Base-by-base conservation (phyloP, 2,888 invertebrate genomes). In the Tinea semifulvella region DNA sequence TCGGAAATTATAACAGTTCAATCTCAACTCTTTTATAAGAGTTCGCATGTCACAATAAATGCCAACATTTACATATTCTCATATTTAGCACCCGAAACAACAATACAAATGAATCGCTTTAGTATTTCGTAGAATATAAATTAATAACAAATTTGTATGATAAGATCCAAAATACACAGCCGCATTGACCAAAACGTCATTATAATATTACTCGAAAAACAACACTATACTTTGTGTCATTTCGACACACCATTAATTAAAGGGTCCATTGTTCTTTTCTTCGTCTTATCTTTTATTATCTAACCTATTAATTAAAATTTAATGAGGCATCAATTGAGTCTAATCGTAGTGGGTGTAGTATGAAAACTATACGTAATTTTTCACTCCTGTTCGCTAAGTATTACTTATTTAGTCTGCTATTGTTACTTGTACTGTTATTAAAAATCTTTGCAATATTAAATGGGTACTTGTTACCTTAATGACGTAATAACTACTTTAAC, bases 221-320 rank as follows among this genome's bases (percentile, higher is more conserved):
- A 40, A 22, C 22, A 22, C 27, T 27, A 42, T 28, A 42, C 27
- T 42, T 42, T 42, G 42, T 42, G 42, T 42, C 42, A 42, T 42
- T 42, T 42, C 42, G 42, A 42, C 42, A 42, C 42, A 42, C 42
- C 27, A 27, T 27, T 42, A 42, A 42, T 42, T 42, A 42, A 11
- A 27, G 14, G 22, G 8, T 27, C 42, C 42, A 42, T 42, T 42
- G 42, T 43, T 43, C 19, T 13, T 43, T 31, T 31, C 28, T 43
- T 19, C 20, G 18, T 28, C 28, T 43, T 42, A 26, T 17, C 16
- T n/a, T 43, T 31, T 31, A 52, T 55, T 55, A 53, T 53, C 52
- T 50, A 50, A 50, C 53, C 54, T 54, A 52, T 54, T 44, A 51
- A 54, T 53, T 48, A 50, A 48, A 50, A 49, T 53, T 56, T 52